phyloP scores from a whole-genome alignment of 1,140 invertebrate species.

The Uloborus diversus region DNA sequence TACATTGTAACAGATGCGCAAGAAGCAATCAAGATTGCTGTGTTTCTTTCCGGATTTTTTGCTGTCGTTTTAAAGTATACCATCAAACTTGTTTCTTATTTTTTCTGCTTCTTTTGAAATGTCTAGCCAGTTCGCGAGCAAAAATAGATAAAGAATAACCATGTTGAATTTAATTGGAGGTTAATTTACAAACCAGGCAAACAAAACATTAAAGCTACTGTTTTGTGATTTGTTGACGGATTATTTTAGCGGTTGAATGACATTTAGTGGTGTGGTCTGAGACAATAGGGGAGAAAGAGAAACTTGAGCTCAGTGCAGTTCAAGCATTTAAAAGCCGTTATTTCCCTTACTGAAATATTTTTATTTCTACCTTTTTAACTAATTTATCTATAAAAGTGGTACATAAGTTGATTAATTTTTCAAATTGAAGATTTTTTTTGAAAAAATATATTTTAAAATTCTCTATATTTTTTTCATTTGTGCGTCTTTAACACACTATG shows the following conservation, averaged over 20 bases:
- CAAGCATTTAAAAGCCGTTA: too few relatives aligned
- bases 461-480: too few relatives aligned
- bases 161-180: neutral
- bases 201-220: too few relatives aligned
- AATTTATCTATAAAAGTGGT: too few relatives aligned
- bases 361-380: too few relatives aligned
- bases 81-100: neutral
- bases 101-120: neutral
- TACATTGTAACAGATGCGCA: slow-evolving; percentile 45
- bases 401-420: too few relatives aligned
- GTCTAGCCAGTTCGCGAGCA: neutral
- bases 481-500: too few relatives aligned
- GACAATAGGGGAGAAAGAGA: neutral
- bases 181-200: neutral
- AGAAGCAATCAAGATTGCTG: slow-evolving; percentile 33
- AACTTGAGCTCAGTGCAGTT: too few relatives aligned
- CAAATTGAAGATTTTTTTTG: too few relatives aligned
- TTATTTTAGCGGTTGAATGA: neutral
- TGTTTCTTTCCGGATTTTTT: slow-evolving; percentile 24
- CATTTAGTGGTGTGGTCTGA: neutral
- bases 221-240: too few relatives aligned
- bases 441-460: too few relatives aligned
- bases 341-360: too few relatives aligned
- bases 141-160: neutral
- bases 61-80: slow-evolving; percentile 10